A percentile compares a stretch with the other conserved stretches of the same genome.
These are phyloP conservation scores for Perdita meconis DNA, from an alignment of 2,888 invertebrate genomes.

Conservation along the genomic window DNA sequence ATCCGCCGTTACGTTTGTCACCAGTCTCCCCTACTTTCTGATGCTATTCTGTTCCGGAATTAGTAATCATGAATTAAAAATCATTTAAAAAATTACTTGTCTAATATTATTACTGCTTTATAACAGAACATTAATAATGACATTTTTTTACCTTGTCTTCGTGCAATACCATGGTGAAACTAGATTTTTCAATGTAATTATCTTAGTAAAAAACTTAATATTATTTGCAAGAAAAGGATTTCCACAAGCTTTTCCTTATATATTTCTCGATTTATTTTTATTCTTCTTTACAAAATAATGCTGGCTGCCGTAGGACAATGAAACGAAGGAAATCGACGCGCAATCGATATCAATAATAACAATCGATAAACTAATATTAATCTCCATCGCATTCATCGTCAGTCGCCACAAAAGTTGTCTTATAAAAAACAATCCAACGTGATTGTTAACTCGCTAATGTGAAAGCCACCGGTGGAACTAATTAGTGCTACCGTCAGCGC, in stretches of 20 bases:
- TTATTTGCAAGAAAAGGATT: constrained; percentile 5
- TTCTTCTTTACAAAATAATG: constrained; percentile 81
- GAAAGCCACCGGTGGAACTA: constrained; percentile 3
- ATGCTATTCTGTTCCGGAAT: too few species aligned
- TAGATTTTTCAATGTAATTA: too few species aligned
- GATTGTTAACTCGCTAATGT: background rate
- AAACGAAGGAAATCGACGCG: constrained; percentile 68
- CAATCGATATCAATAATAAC: constrained; percentile 57
- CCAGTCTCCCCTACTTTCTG: too few species aligned
- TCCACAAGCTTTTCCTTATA: constrained; percentile 21
- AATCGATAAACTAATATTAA: constrained; percentile 47
- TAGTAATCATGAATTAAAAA: too few species aligned
- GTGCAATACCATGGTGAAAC: too few species aligned
- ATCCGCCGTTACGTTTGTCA: too few species aligned
- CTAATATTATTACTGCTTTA: too few species aligned
- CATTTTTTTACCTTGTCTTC: too few species aligned
- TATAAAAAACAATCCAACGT: constrained; percentile 29
- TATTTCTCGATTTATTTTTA: constrained; percentile 77
- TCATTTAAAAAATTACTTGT: too few species aligned
- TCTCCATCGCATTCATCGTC: constrained; percentile 50
- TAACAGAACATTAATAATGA: too few species aligned
- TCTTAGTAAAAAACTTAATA: background rate
- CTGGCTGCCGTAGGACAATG: constrained; percentile 75
- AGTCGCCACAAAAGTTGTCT: constrained; percentile 12
- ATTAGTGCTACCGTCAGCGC: background rate